Evolutionary conservation across 1,140 invertebrate genomes (phyloP).

Genomic region (Cyclargus thomasi): DNA sequence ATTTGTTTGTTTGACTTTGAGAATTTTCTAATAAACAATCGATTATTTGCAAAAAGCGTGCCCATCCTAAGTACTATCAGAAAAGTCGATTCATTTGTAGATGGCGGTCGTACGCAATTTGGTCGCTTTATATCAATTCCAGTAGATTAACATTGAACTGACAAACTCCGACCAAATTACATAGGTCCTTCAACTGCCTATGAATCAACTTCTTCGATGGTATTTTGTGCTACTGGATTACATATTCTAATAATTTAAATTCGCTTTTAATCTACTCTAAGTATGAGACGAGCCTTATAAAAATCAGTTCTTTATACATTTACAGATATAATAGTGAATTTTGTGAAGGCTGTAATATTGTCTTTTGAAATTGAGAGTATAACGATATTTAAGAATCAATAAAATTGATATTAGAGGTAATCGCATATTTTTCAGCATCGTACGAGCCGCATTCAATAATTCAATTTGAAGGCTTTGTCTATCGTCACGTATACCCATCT

Average conservation of each 20-base stretch:
- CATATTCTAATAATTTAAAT: constrained; percentile 1
- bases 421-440: too few species aligned
- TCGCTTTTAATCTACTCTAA: constrained; percentile 6
- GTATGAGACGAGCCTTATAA: not conserved
- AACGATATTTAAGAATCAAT: not conserved
- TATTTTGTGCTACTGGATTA: not conserved
- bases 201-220: too few species aligned
- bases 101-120: too few species aligned
- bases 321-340: not conserved
- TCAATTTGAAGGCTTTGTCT: too few species aligned
- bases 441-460: too few species aligned
- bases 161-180: too few species aligned
- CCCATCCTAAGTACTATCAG: not conserved
- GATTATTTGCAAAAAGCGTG: not conserved
- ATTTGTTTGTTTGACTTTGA: not conserved
- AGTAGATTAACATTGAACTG: too few species aligned
- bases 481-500: not conserved
- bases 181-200: too few species aligned
- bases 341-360: constrained; percentile 1
- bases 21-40: not conserved
- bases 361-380: not conserved
- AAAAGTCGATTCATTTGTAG: too few species aligned
- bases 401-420: not conserved
- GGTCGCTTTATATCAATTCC: too few species aligned
- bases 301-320: constrained; percentile 3